phyloP scores from a whole-genome alignment of 2,797 vertebrate genomes.

The Chrysocyon brachyurus region DNA sequence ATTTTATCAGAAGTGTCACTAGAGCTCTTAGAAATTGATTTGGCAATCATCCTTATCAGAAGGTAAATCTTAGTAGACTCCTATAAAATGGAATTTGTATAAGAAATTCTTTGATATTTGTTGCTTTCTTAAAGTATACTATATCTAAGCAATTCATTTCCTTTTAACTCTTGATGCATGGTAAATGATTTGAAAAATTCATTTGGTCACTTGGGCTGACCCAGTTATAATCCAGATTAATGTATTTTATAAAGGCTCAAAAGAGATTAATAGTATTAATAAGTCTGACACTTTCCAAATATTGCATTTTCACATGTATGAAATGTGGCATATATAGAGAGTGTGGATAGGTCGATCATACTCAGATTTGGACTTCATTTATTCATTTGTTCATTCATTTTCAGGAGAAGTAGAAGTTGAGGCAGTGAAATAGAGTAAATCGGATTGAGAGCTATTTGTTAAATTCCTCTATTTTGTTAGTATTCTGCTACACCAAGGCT shows the following conservation, averaged over 20 bases:
- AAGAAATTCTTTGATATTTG: not conserved
- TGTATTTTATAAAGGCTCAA: not conserved
- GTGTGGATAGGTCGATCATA: not conserved
- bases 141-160: not conserved
- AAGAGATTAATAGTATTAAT: not conserved
- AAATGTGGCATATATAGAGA: not conserved
- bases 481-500: not conserved
- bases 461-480: not conserved
- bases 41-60: not conserved
- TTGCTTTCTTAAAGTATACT: not conserved
- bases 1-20: not conserved
- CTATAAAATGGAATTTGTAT: not conserved
- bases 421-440: not conserved
- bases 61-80: not conserved
- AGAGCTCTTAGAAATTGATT: not conserved
- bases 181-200: constrained; percentile 35
- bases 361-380: not conserved
- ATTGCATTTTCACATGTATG: not conserved
- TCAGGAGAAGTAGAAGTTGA: not conserved
- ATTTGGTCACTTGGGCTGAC: not conserved
- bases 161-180: not conserved
- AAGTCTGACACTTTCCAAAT: not conserved
- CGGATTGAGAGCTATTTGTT: not conserved
- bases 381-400: not conserved
- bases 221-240: not conserved